phyloP scores from a whole-genome alignment of 2,888 invertebrate genomes.

The Trisateles emortualis region DNA sequence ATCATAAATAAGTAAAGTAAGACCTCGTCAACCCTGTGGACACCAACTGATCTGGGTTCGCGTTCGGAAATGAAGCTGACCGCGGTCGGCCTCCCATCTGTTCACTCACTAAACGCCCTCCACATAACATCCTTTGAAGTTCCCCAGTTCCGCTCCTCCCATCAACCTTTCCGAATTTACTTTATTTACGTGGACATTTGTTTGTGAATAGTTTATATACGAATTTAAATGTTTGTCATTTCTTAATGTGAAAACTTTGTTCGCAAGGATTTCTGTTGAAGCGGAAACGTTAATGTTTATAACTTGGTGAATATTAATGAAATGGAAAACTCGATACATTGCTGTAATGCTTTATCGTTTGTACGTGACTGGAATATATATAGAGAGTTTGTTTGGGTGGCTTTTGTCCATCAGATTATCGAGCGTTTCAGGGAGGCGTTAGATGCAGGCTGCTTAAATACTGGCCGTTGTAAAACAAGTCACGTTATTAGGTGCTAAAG shows the following conservation, averaged over 20 bases:
- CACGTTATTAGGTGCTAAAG: no score
- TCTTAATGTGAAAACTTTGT: slow-evolving; percentile 49
- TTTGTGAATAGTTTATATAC: slow-evolving; percentile 50
- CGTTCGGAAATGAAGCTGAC: slow-evolving; percentile 55
- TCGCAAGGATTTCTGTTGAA: slow-evolving; percentile 39
- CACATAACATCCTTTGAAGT: slow-evolving; percentile 61
- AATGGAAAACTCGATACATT: slow-evolving; percentile 44
- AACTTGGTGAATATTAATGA: slow-evolving; percentile 47
- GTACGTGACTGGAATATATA: slow-evolving; percentile 20
- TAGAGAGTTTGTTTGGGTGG: slow-evolving; percentile 9
- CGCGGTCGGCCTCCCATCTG: slow-evolving; percentile 42
- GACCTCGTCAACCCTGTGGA: slow-evolving; percentile 35
- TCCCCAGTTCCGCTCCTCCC: slow-evolving; percentile 35
- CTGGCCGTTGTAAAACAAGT: no score
- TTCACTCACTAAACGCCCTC: slow-evolving; percentile 47
- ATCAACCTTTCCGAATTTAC: slow-evolving; percentile 46
- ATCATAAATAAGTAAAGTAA: slow-evolving; percentile 21
- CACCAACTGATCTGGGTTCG: slow-evolving; percentile 40
- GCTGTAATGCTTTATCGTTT: slow-evolving; percentile 26
- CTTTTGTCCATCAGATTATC: slow-evolving; percentile 1
- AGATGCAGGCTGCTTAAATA: no score
- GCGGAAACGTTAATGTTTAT: slow-evolving; percentile 45
- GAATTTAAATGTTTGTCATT: slow-evolving; percentile 46
- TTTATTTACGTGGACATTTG: slow-evolving; percentile 51
- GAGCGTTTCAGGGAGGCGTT: no score